phyloP scores from a whole-genome alignment of 2,797 vertebrate genomes.

The Orestias chungarensis region DNA sequence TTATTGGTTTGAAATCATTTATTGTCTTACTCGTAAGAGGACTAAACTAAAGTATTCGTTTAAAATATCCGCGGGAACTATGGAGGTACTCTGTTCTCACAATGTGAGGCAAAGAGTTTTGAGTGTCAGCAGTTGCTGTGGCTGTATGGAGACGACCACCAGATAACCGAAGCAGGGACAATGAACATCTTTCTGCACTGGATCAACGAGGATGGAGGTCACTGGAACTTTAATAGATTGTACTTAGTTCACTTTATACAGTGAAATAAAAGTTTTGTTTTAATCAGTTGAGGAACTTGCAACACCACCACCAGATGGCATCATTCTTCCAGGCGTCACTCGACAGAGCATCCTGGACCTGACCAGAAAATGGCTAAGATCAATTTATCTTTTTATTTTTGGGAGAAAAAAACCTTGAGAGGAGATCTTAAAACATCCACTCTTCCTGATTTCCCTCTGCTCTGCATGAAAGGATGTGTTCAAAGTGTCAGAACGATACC shows the following conservation, averaged over 20 bases:
- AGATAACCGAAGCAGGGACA: constrained; percentile 91
- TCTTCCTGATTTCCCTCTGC: not conserved
- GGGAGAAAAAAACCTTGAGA: too few relatives aligned
- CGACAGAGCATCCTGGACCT: constrained; percentile 89
- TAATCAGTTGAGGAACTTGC: constrained; percentile 87
- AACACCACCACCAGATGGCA: constrained; percentile 90
- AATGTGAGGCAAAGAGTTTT: constrained; percentile 80
- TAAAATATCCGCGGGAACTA: constrained; percentile 84
- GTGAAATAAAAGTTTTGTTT: not conserved
- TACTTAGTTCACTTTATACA: not conserved
- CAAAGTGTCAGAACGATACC: constrained; percentile 85
- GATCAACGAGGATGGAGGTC: constrained; percentile 91
- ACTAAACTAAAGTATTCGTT: not conserved
- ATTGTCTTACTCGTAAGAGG: not conserved
- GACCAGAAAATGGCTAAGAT: constrained; percentile 82
- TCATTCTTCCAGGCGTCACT: constrained; percentile 87
- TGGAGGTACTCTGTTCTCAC: constrained; percentile 82
- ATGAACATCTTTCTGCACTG: constrained; percentile 95
- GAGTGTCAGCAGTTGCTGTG: constrained; percentile 93
- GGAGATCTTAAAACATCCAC: not conserved
- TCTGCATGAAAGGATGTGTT: constrained; percentile 81
- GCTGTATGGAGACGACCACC: constrained; percentile 89
- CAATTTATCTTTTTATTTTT: not conserved
- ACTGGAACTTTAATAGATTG: not conserved
- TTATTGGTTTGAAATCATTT: not conserved